Evolutionary conservation across 1,140 invertebrate genomes (phyloP).

Genomic region (Asobara japonica): DNA sequence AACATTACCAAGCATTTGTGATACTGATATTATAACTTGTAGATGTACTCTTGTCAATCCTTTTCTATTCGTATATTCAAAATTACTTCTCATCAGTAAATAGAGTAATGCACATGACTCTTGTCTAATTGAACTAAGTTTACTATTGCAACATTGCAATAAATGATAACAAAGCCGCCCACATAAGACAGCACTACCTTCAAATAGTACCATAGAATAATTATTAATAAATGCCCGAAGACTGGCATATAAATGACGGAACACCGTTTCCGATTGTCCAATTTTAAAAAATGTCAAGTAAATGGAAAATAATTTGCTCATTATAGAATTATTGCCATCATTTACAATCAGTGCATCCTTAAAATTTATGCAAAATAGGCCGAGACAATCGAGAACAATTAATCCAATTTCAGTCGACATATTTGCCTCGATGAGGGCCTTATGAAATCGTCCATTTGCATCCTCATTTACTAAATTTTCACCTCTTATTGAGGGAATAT

Average conservation of each 20-base stretch:
- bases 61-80: conserved; percentile 85
- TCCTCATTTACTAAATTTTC: conserved; percentile 68
- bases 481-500: conserved; percentile 51
- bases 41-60: conserved; percentile 87
- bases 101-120: conserved; percentile 92
- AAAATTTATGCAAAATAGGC: conserved; percentile 86
- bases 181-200: conserved; percentile 85
- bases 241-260: conserved; percentile 91
- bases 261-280: conserved; percentile 89
- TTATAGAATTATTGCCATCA: conserved; percentile 79
- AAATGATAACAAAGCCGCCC: conserved; percentile 86
- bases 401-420: conserved; percentile 91
- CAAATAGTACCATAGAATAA: conserved; percentile 82
- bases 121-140: conserved; percentile 80
- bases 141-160: conserved; percentile 82
- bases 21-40: conserved; percentile 91
- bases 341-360: conserved; percentile 73
- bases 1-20: conserved; percentile 87
- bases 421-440: conserved; percentile 84
- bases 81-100: conserved; percentile 92
- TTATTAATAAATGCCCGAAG: conserved; percentile 92
- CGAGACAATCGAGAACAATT: conserved; percentile 85
- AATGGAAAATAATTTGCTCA: conserved; percentile 81
- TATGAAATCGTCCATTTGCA: conserved; percentile 71
- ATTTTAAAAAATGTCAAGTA: conserved; percentile 88